Base-by-base conservation (phyloP, 2,797 vertebrate species). In the Triplophysa yarkandensis region DNA sequence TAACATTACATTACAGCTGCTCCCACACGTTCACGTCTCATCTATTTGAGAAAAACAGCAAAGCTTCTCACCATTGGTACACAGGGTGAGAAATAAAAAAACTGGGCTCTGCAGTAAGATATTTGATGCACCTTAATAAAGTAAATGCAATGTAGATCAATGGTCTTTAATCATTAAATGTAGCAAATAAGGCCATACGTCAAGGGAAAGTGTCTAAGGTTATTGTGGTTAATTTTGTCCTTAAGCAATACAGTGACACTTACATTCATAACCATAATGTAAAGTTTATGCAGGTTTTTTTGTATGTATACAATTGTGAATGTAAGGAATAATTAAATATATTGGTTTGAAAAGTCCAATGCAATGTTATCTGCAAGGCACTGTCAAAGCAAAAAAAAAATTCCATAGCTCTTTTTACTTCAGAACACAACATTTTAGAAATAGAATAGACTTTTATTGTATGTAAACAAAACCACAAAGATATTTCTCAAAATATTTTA, bases 1-100 rank as follows among this genome's bases (percentile, higher is more conserved):
- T 73, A 48, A 72, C 27, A 21, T 52, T 71, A 63, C 43, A 62
- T 70, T 63, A 66, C 61, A 77, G 64, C 61, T 74, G 61, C 66
- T 74, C 25, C 2, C 60, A 50, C 71, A 43, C 44, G 28, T 48
- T 34, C 41, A 14, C 14, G 57, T 62, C 71, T 73, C 25, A 17
- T 55, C 34, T 30, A n/a, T 16, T 64, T 41, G 34, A 73, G 25
- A 21, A 39, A 14, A 14, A 36, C 19, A 32, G 32, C 34, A n/a
- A 62, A 41, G 23, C 7, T 17, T 28, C 52, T 57, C 54, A 57
- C 54, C 16, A 17, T 7, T 57, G 27, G 7, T 58, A n/a, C 60
- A 39, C 19, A 62, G 6, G 19, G 21, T 1, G 8, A 39, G 60
- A 41, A 62, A 36, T 34, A 19, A 62, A 41, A 34, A 62, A 23